Conservation (phyloP, 2,113 vertebrate genomes). For the Strix aluco region DNA sequence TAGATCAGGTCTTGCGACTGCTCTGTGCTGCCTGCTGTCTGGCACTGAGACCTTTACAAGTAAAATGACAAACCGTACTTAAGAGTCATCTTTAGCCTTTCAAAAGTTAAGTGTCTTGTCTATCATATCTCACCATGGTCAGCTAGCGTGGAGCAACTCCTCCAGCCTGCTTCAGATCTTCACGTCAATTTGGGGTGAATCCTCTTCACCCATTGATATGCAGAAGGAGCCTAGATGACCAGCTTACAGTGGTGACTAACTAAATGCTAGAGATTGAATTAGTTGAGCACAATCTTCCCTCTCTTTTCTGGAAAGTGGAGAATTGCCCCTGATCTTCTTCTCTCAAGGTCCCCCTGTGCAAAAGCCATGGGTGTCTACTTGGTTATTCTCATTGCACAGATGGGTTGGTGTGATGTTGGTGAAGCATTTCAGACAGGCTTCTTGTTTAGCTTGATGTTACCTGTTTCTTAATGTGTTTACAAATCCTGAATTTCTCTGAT, state of each 20-base stretch:
- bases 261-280: background rate
- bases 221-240: background rate
- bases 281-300: background rate
- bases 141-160: background rate
- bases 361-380: background rate
- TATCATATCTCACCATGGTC: background rate
- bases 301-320: background rate
- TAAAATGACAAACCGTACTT: background rate
- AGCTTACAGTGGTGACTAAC: background rate
- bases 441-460: background rate
- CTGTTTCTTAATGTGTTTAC: background rate
- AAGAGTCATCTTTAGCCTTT: background rate
- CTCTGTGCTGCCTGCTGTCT: background rate
- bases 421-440: background rate
- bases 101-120: background rate
- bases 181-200: background rate
- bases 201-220: background rate
- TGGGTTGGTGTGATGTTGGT: background rate
- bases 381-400: background rate
- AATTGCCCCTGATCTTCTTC: rapidly evolving
- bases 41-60: background rate
- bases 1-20: background rate
- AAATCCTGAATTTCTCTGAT: background rate
- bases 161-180: background rate
- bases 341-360: background rate